Conservation (phyloP, 2,113 vertebrate species). For the Dasyornis broadbenti region DNA sequence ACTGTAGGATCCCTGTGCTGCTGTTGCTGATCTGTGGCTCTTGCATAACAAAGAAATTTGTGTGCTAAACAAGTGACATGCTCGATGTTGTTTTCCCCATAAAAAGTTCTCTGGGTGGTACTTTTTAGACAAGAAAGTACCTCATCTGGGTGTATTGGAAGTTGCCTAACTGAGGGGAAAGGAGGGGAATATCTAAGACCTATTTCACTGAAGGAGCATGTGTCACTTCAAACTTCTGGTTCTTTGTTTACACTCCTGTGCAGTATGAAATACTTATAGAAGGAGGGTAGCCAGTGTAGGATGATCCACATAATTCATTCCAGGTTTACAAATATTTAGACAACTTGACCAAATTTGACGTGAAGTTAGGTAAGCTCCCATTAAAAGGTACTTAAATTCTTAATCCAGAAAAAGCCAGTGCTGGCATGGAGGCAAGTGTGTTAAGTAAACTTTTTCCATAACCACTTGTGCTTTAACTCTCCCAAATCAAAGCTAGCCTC, state of each 20-base stretch:
- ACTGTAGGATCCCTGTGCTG: constrained; percentile 1
- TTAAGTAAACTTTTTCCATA: not conserved
- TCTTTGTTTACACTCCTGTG: not conserved
- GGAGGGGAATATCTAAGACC: not conserved
- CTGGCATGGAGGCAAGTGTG: not conserved
- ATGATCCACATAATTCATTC: not conserved
- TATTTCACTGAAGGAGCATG: not conserved
- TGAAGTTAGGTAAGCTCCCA: not conserved
- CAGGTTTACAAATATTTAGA: constrained; percentile 32
- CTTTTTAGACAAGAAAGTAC: not conserved
- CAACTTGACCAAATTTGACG: not conserved
- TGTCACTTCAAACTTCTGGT: not conserved
- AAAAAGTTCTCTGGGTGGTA: not conserved
- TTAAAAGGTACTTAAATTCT: not conserved
- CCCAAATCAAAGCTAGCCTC: not conserved
- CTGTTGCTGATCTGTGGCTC: not conserved
- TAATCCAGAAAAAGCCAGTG: not conserved
- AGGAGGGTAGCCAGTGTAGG: not conserved
- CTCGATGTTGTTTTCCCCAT: not conserved
- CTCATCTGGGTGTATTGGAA: not conserved
- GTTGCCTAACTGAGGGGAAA: not conserved
- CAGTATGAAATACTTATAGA: not conserved
- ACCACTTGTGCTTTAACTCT: not conserved
- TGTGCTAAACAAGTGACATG: not conserved
- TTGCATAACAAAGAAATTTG: not conserved